These are phyloP conservation scores for Sciurus vulgaris DNA, from an alignment of 2,797 vertebrate genomes.

Conservation along the genomic window DNA sequence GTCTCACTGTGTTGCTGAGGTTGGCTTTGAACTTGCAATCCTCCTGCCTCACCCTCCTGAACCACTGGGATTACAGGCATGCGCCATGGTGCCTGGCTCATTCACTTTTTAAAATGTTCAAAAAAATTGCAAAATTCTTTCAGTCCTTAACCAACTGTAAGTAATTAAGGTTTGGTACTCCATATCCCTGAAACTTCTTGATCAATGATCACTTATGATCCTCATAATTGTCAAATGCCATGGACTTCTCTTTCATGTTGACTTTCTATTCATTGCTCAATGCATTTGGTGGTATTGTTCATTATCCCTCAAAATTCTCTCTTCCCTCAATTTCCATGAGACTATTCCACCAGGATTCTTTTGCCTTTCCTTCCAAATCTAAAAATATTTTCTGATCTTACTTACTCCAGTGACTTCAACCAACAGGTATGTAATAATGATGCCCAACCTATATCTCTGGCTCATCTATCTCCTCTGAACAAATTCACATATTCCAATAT, in stretches of 20 bases:
- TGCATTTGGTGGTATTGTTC: background rate
- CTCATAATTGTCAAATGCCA: slow-evolving; percentile 5
- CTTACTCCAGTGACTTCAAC: background rate
- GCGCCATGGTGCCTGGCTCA: background rate
- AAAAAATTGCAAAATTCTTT: background rate
- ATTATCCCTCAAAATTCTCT: slow-evolving; percentile 23
- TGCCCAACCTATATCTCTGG: background rate
- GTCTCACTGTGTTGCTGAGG: no score
- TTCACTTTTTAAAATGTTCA: slow-evolving; percentile 14
- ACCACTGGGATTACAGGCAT: no score
- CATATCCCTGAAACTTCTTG: background rate
- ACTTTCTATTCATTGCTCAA: background rate
- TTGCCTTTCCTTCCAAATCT: slow-evolving; percentile 15
- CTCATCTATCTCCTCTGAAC: background rate
- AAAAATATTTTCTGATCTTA: slow-evolving; percentile 42
- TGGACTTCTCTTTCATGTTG: background rate
- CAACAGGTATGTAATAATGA: background rate
- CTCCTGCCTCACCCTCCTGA: no score
- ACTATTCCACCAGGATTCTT: background rate
- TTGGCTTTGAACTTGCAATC: no score
- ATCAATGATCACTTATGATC: background rate
- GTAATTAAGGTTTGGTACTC: background rate
- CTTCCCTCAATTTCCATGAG: background rate
- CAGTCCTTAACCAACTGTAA: background rate
- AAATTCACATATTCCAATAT: background rate